Conservation (phyloP, 2,797 vertebrate genomes). For the Fratercula arctica region DNA sequence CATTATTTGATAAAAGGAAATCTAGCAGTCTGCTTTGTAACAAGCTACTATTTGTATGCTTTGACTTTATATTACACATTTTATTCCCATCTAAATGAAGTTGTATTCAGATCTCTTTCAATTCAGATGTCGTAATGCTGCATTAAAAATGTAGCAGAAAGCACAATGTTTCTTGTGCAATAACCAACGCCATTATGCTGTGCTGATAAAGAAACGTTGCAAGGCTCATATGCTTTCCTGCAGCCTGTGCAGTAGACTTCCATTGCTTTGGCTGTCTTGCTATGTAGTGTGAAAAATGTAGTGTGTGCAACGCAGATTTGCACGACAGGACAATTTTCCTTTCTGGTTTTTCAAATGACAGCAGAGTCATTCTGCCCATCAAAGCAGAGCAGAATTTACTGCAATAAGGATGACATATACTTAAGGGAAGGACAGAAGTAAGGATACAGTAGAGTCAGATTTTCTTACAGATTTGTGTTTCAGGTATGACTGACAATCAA, state of each 20-base stretch:
- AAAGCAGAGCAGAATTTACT: neutral
- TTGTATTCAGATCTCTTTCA: neutral
- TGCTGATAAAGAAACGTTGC: neutral
- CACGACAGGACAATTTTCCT: neutral
- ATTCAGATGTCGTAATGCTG: neutral
- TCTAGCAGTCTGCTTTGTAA: neutral
- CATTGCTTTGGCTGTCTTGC: neutral
- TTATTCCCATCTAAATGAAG: neutral
- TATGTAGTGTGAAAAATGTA: neutral
- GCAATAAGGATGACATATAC: neutral
- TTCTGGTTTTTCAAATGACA: neutral
- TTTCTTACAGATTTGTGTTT: neutral
- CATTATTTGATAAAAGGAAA: neutral
- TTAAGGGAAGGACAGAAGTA: neutral
- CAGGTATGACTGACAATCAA: neutral
- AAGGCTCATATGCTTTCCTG: neutral
- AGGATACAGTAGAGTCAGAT: neutral
- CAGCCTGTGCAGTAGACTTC: neutral
- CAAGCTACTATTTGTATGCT: neutral
- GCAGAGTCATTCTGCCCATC: neutral
- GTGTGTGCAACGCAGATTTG: neutral
- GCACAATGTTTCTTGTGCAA: neutral
- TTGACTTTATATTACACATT: neutral
- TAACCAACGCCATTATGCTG: neutral
- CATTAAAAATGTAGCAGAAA: neutral